Conservation (phyloP, 2,888 invertebrate species). For the Neoscelio sp. region DNA sequence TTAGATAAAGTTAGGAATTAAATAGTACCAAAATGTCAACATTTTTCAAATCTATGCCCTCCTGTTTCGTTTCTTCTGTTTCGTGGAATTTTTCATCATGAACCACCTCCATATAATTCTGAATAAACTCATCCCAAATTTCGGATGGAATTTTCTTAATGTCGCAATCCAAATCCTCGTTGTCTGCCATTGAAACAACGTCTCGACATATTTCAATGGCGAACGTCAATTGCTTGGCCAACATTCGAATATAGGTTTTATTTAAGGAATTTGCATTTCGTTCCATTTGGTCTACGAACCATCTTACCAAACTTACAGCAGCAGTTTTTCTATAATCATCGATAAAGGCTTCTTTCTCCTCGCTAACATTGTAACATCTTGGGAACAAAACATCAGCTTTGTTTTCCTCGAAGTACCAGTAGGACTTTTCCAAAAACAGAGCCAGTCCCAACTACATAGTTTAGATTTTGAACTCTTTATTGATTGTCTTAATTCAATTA, state of each 20-base stretch:
- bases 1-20: no score
- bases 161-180: constrained; percentile 85
- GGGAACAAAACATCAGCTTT: constrained; percentile 89
- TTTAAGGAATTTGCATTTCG: constrained; percentile 62
- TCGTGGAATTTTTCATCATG: constrained; percentile 75
- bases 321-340: constrained; percentile 92
- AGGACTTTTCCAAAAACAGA: constrained; percentile 84
- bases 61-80: neutral
- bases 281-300: constrained; percentile 82
- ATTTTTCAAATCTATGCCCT: constrained; percentile 11
- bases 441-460: constrained; percentile 77
- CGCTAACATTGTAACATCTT: constrained; percentile 87
- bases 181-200: constrained; percentile 83
- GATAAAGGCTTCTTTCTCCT: constrained; percentile 86
- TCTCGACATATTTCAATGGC: constrained; percentile 89
- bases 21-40: constrained; percentile 28
- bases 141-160: constrained; percentile 77
- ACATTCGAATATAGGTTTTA: constrained; percentile 66
- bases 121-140: constrained; percentile 89
- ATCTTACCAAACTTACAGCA: constrained; percentile 90
- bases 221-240: constrained; percentile 86
- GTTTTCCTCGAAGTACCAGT: constrained; percentile 86
- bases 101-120: constrained; percentile 87
- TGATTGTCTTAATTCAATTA: no score
- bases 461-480: constrained; percentile 1